phyloP scores from a whole-genome alignment of 2,113 vertebrate genomes.

The Ploceus nigricollis region DNA sequence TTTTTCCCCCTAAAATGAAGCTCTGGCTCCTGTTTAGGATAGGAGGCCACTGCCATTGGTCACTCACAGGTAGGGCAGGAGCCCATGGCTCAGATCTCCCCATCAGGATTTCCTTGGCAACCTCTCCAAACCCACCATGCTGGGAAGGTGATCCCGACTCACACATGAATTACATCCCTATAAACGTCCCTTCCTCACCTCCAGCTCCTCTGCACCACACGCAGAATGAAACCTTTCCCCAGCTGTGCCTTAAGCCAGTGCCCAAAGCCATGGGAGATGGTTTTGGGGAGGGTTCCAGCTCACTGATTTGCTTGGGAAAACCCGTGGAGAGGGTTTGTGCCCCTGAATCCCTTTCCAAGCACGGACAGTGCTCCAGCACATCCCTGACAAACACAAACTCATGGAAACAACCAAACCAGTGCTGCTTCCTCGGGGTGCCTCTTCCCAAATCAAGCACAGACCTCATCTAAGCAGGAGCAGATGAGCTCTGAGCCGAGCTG shows the following conservation, averaged over 20 bases:
- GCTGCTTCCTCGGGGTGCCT: background rate
- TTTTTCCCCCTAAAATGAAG: background rate
- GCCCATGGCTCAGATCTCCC: fast-evolving
- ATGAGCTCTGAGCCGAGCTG: background rate
- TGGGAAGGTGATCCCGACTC: background rate
- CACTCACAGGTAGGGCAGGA: background rate
- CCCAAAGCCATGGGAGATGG: background rate
- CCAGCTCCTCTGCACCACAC: background rate
- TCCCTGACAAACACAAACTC: background rate
- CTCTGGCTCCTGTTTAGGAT: background rate
- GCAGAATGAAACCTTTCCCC: background rate
- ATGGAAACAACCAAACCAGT: background rate
- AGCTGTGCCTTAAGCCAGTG: background rate
- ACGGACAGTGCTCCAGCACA: fast-evolving
- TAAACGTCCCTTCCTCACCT: background rate
- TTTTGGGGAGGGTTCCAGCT: background rate
- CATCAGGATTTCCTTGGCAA: background rate
- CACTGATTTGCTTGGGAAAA: background rate
- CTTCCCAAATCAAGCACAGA: background rate
- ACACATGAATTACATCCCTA: fast-evolving
- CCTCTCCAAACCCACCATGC: fast-evolving
- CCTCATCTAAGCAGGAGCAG: background rate
- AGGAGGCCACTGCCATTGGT: fast-evolving
- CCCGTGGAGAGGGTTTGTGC: background rate
- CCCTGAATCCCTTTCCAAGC: background rate